These are phyloP conservation scores for Teleopsis dalmanni DNA, from an alignment of 1,140 invertebrate genomes.

Conservation along the genomic window DNA sequence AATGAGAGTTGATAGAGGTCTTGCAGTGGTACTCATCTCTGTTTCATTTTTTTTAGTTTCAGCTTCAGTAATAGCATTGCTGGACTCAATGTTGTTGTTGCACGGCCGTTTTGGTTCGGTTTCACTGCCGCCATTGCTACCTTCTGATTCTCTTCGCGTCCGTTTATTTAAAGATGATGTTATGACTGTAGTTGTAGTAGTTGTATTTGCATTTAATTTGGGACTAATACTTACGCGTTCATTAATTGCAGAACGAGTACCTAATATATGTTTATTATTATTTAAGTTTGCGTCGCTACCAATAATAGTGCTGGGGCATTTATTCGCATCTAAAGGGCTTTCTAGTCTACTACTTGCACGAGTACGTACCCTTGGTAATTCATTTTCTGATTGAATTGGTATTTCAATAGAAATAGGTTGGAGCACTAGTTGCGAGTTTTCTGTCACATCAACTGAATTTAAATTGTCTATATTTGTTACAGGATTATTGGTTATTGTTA, in stretches of 20 bases:
- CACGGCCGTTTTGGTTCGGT: neutral
- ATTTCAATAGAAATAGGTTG: constrained; percentile 42
- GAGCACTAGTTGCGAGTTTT: neutral
- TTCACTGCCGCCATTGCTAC: constrained; percentile 5
- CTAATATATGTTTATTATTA: constrained; percentile 7
- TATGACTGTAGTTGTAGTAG: constrained; percentile 12
- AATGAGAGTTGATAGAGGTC: too few species aligned
- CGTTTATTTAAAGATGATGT: constrained; percentile 47
- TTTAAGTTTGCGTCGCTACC: constrained; percentile 4
- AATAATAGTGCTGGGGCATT: constrained; percentile 47
- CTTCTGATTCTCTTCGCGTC: constrained; percentile 59
- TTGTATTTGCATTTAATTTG: constrained; percentile 10
- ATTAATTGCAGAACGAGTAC: neutral
- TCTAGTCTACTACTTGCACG: constrained; percentile 63
- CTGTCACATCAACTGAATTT: constrained; percentile 17
- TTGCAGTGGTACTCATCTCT: too few species aligned
- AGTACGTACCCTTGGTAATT: constrained; percentile 50
- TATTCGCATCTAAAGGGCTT: constrained; percentile 56
- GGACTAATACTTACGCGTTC: constrained; percentile 8
- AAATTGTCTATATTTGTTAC: constrained; percentile 35
- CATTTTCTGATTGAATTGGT: constrained; percentile 26
- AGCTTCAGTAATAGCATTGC: neutral
- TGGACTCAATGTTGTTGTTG: too few species aligned
- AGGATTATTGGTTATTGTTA: constrained; percentile 36
- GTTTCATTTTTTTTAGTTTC: constrained; percentile 4